Conservation (phyloP, 2,797 vertebrate genomes). For the Phataginus tetradactyla region DNA sequence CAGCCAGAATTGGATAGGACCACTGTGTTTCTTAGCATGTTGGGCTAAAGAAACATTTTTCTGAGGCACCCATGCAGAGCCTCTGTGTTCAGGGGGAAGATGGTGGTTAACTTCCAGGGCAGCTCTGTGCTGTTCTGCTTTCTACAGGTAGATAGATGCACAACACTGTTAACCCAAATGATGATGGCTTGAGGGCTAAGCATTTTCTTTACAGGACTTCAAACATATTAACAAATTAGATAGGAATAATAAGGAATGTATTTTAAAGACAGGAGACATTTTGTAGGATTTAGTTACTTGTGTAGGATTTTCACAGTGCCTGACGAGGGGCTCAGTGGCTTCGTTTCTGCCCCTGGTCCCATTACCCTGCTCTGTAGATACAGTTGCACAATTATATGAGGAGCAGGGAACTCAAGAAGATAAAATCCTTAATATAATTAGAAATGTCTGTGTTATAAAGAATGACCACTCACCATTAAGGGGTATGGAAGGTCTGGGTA, state of each 20-base stretch:
- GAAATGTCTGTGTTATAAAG: background rate
- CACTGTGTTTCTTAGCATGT: background rate
- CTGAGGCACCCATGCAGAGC: fast-evolving
- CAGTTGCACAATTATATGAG: background rate
- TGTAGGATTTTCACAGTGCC: background rate
- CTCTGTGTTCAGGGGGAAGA: background rate
- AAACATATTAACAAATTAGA: background rate
- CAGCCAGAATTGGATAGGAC: background rate
- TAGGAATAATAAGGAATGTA: background rate
- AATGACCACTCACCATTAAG: too few relatives aligned
- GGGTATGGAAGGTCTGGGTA: fast-evolving
- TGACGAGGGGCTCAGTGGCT: fast-evolving
- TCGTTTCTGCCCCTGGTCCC: background rate
- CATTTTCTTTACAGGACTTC: background rate
- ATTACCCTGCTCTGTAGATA: background rate
- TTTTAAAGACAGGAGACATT: background rate
- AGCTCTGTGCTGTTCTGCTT: fast-evolving
- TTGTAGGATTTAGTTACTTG: background rate
- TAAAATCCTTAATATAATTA: background rate
- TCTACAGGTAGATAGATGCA: fast-evolving
- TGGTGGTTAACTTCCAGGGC: fast-evolving
- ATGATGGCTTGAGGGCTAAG: background rate
- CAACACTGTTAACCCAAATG: background rate
- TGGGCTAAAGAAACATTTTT: too few relatives aligned
- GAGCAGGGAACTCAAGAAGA: fast-evolving